Percentiles rank a stretch among this genome's conserved stretches.
phyloP scores from a whole-genome alignment of 2,797 vertebrate genomes.

The Monodelphis domestica region DNA sequence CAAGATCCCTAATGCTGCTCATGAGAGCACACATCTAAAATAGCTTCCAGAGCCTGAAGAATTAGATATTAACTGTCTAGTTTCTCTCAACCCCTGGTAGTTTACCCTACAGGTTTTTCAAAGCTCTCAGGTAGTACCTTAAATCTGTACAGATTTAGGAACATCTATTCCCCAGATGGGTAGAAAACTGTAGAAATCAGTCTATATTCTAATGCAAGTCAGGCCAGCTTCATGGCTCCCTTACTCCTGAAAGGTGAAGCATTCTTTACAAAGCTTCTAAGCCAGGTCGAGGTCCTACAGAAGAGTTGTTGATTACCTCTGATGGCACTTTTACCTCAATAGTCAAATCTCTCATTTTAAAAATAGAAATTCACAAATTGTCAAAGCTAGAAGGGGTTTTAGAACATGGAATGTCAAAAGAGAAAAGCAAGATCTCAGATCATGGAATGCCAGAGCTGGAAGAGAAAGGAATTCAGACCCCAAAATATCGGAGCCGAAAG shows the following conservation, averaged over 20 bases:
- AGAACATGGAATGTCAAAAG: background rate
- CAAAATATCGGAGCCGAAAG: too few species aligned
- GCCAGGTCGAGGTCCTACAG: background rate
- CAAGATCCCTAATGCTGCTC: background rate
- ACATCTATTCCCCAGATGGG: background rate
- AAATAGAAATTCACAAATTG: background rate
- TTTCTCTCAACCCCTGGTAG: background rate
- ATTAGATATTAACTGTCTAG: background rate
- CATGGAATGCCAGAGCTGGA: background rate
- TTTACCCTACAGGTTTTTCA: background rate
- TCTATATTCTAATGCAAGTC: background rate
- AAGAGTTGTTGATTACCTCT: background rate
- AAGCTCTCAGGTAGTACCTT: background rate
- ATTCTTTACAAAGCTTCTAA: background rate
- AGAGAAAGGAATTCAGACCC: background rate
- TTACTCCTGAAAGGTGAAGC: background rate
- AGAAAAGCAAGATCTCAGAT: background rate
- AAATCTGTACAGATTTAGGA: background rate
- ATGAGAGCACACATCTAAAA: background rate
- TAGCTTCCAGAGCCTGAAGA: background rate
- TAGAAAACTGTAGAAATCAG: background rate
- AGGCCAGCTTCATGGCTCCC: background rate
- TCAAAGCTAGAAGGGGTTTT: background rate
- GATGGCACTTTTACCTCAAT: background rate
- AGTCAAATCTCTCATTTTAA: background rate